Evolutionary conservation across 1,140 invertebrate genomes (phyloP).

Genomic region (Rhopalosiphum padi): DNA sequence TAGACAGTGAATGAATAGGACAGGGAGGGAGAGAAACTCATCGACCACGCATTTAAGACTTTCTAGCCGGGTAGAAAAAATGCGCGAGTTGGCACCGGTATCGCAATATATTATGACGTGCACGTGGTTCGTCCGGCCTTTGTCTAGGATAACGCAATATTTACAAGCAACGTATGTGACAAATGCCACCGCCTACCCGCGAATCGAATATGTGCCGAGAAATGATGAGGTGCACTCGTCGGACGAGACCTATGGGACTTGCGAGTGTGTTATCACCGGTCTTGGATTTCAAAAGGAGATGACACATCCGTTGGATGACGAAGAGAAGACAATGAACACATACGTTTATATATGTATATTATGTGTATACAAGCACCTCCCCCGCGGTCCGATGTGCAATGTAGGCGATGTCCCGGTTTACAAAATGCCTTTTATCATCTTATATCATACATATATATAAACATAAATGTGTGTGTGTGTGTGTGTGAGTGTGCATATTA

Average conservation of each 20-base stretch:
- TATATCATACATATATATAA: not conserved
- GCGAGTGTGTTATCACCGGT: not conserved
- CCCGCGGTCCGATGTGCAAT: not conserved
- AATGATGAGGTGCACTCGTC: not conserved
- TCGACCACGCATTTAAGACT: not conserved
- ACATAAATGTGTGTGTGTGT: not conserved
- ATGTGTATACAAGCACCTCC: not conserved
- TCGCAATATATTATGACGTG: not conserved
- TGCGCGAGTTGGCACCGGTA: not conserved
- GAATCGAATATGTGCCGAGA: constrained; percentile 29
- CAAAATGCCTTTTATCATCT: constrained; percentile 9
- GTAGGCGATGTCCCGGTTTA: constrained; percentile 54
- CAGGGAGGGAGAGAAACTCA: not conserved
- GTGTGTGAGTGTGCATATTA: not conserved
- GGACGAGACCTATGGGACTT: not conserved
- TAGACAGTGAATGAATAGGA: not conserved
- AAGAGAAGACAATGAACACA: not conserved
- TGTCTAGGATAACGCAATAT: not conserved
- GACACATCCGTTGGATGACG: constrained; percentile 33
- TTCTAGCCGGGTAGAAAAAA: not conserved
- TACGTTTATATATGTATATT: not conserved
- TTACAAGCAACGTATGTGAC: not conserved
- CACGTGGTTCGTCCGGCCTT: not conserved
- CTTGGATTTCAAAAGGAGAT: constrained; percentile 26
- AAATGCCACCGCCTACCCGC: constrained; percentile 16